Evolutionary conservation across 2,797 vertebrate genomes (phyloP).

Genomic region (Sebastes trivittatus): DNA sequence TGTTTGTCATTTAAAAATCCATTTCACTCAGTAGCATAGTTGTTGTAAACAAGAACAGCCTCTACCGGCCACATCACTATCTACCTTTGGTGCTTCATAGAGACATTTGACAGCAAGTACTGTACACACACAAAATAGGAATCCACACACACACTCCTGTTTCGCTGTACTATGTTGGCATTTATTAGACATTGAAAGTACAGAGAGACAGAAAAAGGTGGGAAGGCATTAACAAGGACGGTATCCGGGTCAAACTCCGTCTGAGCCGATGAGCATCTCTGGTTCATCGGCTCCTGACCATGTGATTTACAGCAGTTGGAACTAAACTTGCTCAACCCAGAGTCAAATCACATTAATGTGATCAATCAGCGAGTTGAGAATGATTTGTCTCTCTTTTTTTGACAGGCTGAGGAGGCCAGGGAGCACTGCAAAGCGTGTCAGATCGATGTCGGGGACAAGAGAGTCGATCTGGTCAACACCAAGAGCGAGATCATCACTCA

Average conservation of each 20-base stretch:
- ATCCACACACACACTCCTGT: neutral
- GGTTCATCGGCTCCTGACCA: neutral
- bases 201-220: neutral
- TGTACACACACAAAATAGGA: neutral
- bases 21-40: neutral
- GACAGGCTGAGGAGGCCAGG: constrained; percentile 91
- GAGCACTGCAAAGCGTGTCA: constrained; percentile 91
- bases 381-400: neutral
- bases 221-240: neutral
- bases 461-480: constrained; percentile 87
- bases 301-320: neutral
- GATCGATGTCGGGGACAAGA: constrained; percentile 88
- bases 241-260: neutral
- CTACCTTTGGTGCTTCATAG: neutral
- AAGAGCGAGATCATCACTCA: constrained; percentile 93
- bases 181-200: neutral
- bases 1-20: neutral
- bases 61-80: neutral
- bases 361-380: neutral
- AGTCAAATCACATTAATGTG: neutral
- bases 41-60: neutral
- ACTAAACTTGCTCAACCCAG: neutral
- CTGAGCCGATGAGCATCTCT: neutral
- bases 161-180: neutral
- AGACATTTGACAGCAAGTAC: neutral